Conservation (phyloP, 2,888 invertebrate genomes). For the Plagodis pulveraria region DNA sequence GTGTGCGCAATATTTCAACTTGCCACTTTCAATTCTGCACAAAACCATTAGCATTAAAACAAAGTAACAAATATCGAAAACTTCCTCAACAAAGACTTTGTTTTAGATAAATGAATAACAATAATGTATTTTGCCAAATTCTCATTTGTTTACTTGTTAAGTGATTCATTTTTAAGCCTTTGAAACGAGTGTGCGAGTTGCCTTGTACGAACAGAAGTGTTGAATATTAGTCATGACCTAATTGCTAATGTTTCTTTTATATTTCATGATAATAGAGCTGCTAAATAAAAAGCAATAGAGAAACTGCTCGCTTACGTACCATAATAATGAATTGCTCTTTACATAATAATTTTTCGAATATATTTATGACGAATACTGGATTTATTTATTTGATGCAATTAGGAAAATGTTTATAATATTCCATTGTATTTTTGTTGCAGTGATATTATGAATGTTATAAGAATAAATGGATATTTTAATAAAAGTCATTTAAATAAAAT, state of each 20-base stretch:
- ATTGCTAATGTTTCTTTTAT: conserved; percentile 47
- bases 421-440: conserved; percentile 85
- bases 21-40: conserved; percentile 15
- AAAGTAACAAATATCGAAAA: conserved; percentile 7
- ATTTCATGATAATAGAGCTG: conserved; percentile 31
- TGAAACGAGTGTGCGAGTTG: conserved; percentile 55
- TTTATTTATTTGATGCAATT: conserved; percentile 63
- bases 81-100: conserved; percentile 20
- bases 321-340: conserved; percentile 40
- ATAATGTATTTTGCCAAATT: conserved; percentile 30
- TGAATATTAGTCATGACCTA: conserved; percentile 55
- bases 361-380: conserved; percentile 61
- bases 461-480: conserved; percentile 86
- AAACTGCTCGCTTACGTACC: conserved; percentile 44
- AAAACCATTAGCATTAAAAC: conserved; percentile 7
- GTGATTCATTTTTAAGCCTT: conserved; percentile 47
- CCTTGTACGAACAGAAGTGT: conserved; percentile 43
- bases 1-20: conserved; percentile 11
- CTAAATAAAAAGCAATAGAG: conserved; percentile 45
- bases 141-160: conserved; percentile 52
- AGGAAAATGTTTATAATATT: conserved; percentile 82
- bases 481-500: conserved; percentile 82
- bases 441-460: conserved; percentile 85
- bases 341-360: conserved; percentile 45
- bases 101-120: conserved; percentile 13